Percentiles rank a stretch among this genome's conserved stretches.
These are phyloP conservation scores for Drosophila pseudotalamancana DNA, from an alignment of 2,888 invertebrate species.

Conservation along the genomic window DNA sequence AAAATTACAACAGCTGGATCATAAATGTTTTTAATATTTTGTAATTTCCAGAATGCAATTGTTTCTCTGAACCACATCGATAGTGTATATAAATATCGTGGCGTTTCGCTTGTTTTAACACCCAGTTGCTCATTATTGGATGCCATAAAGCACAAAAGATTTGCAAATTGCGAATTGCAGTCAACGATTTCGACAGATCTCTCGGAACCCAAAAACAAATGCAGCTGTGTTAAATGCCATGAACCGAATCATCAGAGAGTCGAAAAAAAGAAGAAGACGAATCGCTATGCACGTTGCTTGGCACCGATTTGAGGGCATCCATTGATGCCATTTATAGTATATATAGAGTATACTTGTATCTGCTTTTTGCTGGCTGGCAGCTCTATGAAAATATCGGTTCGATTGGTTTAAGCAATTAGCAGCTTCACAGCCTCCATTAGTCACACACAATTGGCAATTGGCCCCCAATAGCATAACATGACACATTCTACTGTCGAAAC, in stretches of 20 bases:
- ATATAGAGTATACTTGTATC: slow-evolving; percentile 3
- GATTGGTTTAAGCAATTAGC: slow-evolving; percentile 66
- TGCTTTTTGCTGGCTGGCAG: slow-evolving; percentile 14
- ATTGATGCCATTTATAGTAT: slow-evolving; percentile 3
- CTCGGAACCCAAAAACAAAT: slow-evolving; percentile 15
- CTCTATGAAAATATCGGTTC: background rate
- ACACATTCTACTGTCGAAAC: slow-evolving; percentile 25
- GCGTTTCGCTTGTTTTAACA: background rate
- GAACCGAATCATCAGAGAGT: slow-evolving; percentile 23
- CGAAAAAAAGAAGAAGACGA: slow-evolving; percentile 15
- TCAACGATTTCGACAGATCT: slow-evolving; percentile 39
- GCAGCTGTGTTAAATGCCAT: slow-evolving; percentile 48
- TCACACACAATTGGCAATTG: slow-evolving; percentile 62
- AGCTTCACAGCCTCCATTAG: slow-evolving; percentile 59
- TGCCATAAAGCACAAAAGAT: slow-evolving; percentile 35
- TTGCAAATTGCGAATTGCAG: slow-evolving; percentile 36
- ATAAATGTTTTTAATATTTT: background rate
- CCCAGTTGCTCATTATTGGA: slow-evolving; percentile 9
- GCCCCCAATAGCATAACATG: slow-evolving; percentile 38
- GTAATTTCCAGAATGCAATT: background rate
- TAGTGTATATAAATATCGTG: slow-evolving; percentile 10
- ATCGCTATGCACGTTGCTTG: slow-evolving; percentile 27
- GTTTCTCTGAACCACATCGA: background rate
- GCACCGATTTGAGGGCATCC: slow-evolving; percentile 23
- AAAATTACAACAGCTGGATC: no score